phyloP scores from a whole-genome alignment of 2,888 invertebrate genomes.

The Dryobota labecula region DNA sequence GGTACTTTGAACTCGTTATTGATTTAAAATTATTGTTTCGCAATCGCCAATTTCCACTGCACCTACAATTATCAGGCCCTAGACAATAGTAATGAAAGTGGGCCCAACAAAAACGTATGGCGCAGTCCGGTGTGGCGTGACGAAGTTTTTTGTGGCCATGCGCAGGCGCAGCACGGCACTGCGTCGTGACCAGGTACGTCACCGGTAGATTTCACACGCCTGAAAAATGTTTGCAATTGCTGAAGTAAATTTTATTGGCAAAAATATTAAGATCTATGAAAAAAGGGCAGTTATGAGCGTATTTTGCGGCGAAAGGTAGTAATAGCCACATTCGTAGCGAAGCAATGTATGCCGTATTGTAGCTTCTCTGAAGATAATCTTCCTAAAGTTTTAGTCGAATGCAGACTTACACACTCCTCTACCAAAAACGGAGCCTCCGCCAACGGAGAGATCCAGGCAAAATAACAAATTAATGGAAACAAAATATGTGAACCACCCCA shows the following conservation, averaged over 20 bases:
- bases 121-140: constrained; percentile 47
- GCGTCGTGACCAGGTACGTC: constrained; percentile 4
- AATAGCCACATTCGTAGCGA: not conserved
- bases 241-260: not conserved
- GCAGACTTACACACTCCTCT: not conserved
- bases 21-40: too few relatives aligned
- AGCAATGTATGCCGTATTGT: not conserved
- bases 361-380: not conserved
- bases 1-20: not conserved
- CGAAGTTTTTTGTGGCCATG: constrained; percentile 46
- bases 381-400: not conserved
- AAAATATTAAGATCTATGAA: not conserved
- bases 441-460: not conserved
- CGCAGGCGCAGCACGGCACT: constrained; percentile 23
- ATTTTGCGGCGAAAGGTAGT: not conserved
- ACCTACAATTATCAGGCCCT: constrained; percentile 31
- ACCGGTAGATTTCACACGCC: constrained; percentile 6
- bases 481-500: not conserved
- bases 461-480: too few relatives aligned
- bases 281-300: not conserved
- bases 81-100: constrained; percentile 48
- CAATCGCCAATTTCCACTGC: not conserved
- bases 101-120: constrained; percentile 41
- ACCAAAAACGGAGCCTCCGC: not conserved
- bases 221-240: constrained; percentile 6